Conservation (phyloP, 2,888 invertebrate species). For the Helleia helle region DNA sequence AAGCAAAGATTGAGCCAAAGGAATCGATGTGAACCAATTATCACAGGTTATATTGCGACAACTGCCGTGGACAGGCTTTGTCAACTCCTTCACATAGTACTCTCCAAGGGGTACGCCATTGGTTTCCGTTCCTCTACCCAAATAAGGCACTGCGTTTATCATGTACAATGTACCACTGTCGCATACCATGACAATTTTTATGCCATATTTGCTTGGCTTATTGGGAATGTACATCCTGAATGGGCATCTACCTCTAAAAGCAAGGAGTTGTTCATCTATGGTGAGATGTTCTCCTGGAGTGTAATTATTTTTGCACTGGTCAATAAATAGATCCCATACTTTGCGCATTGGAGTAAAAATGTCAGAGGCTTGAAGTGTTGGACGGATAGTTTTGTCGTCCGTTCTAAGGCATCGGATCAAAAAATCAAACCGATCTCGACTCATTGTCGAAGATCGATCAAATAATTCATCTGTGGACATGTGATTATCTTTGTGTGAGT, state of each 20-base stretch:
- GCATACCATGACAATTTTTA: slow-evolving; percentile 28
- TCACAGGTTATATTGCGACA: slow-evolving; percentile 20
- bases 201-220: slow-evolving; percentile 24
- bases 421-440: slow-evolving; percentile 18
- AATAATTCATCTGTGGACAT: too few species aligned
- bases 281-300: neutral
- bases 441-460: slow-evolving; percentile 19
- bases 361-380: neutral
- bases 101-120: neutral
- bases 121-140: neutral
- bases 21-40: slow-evolving; percentile 33
- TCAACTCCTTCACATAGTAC: neutral
- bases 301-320: slow-evolving; percentile 1
- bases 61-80: slow-evolving; percentile 7
- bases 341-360: neutral
- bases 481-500: too few species aligned
- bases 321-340: neutral
- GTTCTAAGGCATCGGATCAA: slow-evolving; percentile 17
- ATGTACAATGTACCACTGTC: slow-evolving; percentile 14
- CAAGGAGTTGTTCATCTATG: slow-evolving; percentile 11
- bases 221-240: slow-evolving; percentile 19
- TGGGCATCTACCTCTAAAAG: slow-evolving; percentile 18
- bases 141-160: neutral
- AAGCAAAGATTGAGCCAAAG: slow-evolving; percentile 25
- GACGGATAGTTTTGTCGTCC: slow-evolving; percentile 10